phyloP scores from a whole-genome alignment of 1,140 invertebrate genomes.

The Eueides isabella region DNA sequence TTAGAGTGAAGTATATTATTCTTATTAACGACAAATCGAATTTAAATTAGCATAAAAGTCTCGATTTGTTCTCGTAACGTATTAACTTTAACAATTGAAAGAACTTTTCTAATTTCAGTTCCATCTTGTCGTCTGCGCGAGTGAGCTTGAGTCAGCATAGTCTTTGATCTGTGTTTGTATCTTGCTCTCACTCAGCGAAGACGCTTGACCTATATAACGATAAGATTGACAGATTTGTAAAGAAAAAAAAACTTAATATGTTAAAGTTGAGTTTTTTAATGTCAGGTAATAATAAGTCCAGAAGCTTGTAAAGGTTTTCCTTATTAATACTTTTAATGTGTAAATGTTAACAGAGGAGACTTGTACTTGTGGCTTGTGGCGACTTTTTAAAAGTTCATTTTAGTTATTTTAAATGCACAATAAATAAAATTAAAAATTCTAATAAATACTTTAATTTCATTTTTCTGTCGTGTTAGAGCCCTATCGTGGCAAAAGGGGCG shows the following conservation, averaged over 20 bases:
- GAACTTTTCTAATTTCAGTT: constrained; percentile 13
- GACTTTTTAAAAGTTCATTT: not conserved
- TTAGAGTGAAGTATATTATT: not conserved
- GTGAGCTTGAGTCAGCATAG: not conserved
- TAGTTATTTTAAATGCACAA: no score
- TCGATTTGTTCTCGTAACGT: not conserved
- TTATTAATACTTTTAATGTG: not conserved
- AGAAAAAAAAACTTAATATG: not conserved
- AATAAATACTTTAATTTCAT: no score
- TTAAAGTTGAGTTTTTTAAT: constrained; percentile 2
- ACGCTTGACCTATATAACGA: not conserved
- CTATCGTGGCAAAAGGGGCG: no score
- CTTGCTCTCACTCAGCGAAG: not conserved
- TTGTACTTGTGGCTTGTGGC: not conserved
- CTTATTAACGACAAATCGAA: not conserved
- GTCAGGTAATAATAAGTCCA: not conserved
- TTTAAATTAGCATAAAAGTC: not conserved
- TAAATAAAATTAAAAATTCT: no score
- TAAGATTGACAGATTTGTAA: constrained; percentile 2
- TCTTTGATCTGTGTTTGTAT: constrained; percentile 7
- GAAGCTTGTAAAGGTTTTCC: not conserved
- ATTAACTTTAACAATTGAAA: not conserved
- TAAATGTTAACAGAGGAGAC: not conserved
- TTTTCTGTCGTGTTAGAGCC: no score
- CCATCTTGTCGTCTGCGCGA: constrained; percentile 1